phyloP scores from a whole-genome alignment of 1,140 invertebrate genomes.

The Portunus trituberculatus region DNA sequence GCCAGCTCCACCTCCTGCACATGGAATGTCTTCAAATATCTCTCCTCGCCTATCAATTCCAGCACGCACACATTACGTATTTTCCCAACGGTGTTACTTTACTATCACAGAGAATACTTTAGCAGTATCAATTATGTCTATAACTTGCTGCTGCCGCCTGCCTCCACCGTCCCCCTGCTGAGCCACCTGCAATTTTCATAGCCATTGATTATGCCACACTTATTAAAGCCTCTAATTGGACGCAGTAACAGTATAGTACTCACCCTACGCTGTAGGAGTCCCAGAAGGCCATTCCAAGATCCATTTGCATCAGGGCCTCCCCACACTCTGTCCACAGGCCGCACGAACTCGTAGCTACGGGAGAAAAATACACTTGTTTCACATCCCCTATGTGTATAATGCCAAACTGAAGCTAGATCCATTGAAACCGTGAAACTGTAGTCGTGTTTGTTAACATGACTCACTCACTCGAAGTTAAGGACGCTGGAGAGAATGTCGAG shows the following conservation, averaged over 20 bases:
- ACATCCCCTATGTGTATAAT: background rate
- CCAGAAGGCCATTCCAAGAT: slow-evolving; percentile 56
- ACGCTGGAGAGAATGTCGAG: slow-evolving; percentile 35
- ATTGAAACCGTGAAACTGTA: background rate
- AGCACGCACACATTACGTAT: no score
- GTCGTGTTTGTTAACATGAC: background rate
- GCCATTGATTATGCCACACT: no score
- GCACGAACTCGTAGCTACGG: slow-evolving; percentile 45
- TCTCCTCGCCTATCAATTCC: no score
- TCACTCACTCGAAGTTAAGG: slow-evolving; percentile 44
- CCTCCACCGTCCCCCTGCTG: no score
- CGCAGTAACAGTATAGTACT: background rate
- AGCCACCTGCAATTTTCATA: no score
- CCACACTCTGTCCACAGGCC: slow-evolving; percentile 49
- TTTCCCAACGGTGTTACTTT: no score
- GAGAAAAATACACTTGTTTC: background rate
- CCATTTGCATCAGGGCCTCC: slow-evolving; percentile 50
- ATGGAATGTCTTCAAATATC: no score
- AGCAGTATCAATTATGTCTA: no score
- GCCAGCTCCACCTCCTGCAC: slow-evolving; percentile 62
- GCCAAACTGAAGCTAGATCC: background rate
- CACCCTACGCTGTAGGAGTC: slow-evolving; percentile 52
- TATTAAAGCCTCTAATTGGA: no score
- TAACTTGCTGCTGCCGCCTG: no score
- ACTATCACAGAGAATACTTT: no score